Evolutionary conservation across 2,888 invertebrate genomes (phyloP), one percentile per base, ranked within the genome.

Genomic region (Parasteatoda lunata): DNA sequence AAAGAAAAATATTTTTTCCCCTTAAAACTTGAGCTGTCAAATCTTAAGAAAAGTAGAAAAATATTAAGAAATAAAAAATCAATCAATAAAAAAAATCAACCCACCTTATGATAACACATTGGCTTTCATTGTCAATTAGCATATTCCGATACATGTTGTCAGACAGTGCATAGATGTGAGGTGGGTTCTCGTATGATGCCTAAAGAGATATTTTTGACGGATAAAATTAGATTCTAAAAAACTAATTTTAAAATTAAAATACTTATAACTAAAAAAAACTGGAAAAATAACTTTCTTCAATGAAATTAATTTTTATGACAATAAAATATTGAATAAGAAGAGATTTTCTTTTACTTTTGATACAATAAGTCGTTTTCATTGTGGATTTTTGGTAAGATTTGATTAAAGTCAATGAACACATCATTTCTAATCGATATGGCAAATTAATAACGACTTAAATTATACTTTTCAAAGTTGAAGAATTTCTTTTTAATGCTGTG

Each of bases 71-170:
- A 30, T 30, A 30, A 30, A 30, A 30, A 30, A n/a, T n/a, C n/a
- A 30, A 30, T 30, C 30, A 54, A 3, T 54, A 11, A 3, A 11
- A 54, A 54, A 11, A 54, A 59, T 13, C n/a, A 59, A 47, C 90
- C 90, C 91, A 94, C 94, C 94, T 94, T 90, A 95, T 95, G 89
- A 95, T 95, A 49, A 95, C 95, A 91, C 95, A 95, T 89, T 95
- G 95, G 89, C 93, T 94, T 91, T 95, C 95, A 90, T 92, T 92
- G 90, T 95, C 95, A 89, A 95, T 95, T 90, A 95, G 91, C 94
- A 95, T 94, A 91, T 95, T 95, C 89, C 95, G 92, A 91, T 94
- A 95, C 95, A 95, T 95, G 89, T 94, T 94, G 90, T 95, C 95
- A 2, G 95, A 94, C 77, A 95, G 91, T 2, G 94, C 94, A 91